Percentiles rank a stretch among this genome's conserved stretches.
These are phyloP conservation scores for Eretmocerus hayati DNA, from an alignment of 2,888 invertebrate species.

Conservation along the genomic window DNA sequence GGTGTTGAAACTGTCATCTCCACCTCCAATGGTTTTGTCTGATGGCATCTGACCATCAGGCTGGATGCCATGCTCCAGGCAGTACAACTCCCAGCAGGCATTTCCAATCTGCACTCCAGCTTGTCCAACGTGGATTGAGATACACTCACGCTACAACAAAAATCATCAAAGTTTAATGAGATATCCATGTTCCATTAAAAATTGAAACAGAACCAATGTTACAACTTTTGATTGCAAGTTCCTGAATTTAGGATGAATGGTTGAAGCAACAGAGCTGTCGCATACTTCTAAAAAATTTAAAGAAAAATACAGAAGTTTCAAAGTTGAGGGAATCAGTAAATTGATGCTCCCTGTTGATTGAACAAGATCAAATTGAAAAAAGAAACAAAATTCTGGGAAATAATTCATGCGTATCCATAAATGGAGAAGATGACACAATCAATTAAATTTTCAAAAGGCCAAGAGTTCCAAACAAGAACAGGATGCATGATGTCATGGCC, in stretches of 20 bases:
- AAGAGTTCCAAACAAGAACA: slow-evolving; percentile 14
- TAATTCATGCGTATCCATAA: slow-evolving; percentile 7
- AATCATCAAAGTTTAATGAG: neutral
- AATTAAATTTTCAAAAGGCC: slow-evolving; percentile 5
- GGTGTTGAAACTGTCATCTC: slow-evolving; percentile 92
- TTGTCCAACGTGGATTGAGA: slow-evolving; percentile 72
- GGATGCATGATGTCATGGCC: slow-evolving; percentile 19
- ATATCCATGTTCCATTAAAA: too few relatives aligned
- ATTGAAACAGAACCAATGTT: too few relatives aligned
- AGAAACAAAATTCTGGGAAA: neutral
- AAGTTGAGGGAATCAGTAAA: too few relatives aligned
- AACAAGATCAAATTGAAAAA: slow-evolving; percentile 2
- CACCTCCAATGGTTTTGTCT: slow-evolving; percentile 83
- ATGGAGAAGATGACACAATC: slow-evolving; percentile 8
- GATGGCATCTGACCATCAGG: slow-evolving; percentile 92
- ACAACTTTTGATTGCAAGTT: too few relatives aligned
- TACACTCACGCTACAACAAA: slow-evolving; percentile 63
- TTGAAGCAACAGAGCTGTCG: too few relatives aligned
- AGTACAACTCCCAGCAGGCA: slow-evolving; percentile 85
- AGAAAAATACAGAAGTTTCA: too few relatives aligned
- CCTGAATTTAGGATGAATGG: too few relatives aligned
- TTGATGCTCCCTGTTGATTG: too few relatives aligned
- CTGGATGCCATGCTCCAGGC: slow-evolving; percentile 84
- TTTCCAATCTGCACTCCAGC: slow-evolving; percentile 86
- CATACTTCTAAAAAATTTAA: too few relatives aligned